Conservation (phyloP, 2,888 invertebrate species). For the Drosophila fungiperda region DNA sequence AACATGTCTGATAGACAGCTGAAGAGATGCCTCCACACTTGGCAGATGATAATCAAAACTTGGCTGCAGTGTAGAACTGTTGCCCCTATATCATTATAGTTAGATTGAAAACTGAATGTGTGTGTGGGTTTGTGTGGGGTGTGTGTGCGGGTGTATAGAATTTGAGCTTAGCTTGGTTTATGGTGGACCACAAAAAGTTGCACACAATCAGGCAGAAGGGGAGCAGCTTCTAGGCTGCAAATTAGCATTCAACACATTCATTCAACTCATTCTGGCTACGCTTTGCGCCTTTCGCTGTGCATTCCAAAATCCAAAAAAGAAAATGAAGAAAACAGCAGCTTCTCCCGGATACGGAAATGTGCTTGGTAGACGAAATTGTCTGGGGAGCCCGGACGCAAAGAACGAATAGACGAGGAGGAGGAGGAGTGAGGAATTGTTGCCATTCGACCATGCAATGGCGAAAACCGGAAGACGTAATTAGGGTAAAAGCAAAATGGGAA, state of each 20-base stretch:
- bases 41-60: constrained; percentile 74
- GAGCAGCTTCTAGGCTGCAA: constrained; percentile 20
- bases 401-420: constrained; percentile 9
- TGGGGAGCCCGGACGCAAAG: constrained; percentile 54
- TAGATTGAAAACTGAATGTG: constrained; percentile 17
- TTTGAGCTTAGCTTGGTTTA: constrained; percentile 35
- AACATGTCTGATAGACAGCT: constrained; percentile 34
- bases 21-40: constrained; percentile 34
- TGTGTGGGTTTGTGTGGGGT: not conserved
- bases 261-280: constrained; percentile 35
- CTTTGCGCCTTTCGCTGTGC: constrained; percentile 42
- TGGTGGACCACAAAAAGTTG: constrained; percentile 51
- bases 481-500: constrained; percentile 74
- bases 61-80: constrained; percentile 25
- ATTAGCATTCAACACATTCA: constrained; percentile 63
- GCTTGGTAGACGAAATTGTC: constrained; percentile 77
- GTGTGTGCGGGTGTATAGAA: constrained; percentile 2
- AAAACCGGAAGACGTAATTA: constrained; percentile 73
- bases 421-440: constrained; percentile 40
- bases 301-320: constrained; percentile 37
- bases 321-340: not conserved
- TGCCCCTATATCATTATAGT: constrained; percentile 37
- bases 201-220: constrained; percentile 34
- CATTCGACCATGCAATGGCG: constrained; percentile 28
- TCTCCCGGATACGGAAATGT: constrained; percentile 75